These are phyloP conservation scores for Neotoxoptera formosana DNA, from an alignment of 1,140 invertebrate genomes.

Conservation along the genomic window DNA sequence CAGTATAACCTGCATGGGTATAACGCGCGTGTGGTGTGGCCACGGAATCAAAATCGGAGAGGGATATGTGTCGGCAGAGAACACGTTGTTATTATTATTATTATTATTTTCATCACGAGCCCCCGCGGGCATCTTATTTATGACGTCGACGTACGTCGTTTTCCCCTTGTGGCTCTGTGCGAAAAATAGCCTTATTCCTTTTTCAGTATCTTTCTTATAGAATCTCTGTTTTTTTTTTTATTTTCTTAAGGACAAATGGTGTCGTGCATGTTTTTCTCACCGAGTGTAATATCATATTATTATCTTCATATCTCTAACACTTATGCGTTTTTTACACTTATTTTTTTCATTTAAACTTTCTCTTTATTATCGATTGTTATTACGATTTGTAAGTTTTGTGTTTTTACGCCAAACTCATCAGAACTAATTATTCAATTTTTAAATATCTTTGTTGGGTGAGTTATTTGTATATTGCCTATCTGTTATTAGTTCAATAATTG, in stretches of 20 bases:
- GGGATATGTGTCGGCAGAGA: conserved; percentile 49
- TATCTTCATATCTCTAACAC: not conserved
- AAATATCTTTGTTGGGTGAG: no score
- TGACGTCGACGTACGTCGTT: conserved; percentile 13
- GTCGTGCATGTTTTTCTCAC: not conserved
- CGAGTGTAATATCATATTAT: not conserved
- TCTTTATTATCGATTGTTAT: not conserved
- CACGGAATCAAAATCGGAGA: conserved; percentile 46
- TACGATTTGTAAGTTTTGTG: no score
- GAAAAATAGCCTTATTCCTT: conserved; percentile 11
- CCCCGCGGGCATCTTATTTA: conserved; percentile 55
- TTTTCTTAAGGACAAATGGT: not conserved
- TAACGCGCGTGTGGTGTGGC: not conserved
- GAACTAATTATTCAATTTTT: not conserved
- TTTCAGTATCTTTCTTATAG: not conserved
- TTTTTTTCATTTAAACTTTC: not conserved
- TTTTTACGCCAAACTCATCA: not conserved
- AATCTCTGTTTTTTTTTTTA: not conserved
- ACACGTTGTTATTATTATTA: conserved; percentile 55
- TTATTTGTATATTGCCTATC: not conserved
- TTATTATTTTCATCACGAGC: conserved; percentile 56
- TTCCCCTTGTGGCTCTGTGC: not conserved
- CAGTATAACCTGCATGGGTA: not conserved
- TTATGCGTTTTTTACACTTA: not conserved
- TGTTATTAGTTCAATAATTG: not conserved